phyloP scores from a whole-genome alignment of 1,140 invertebrate species.

The Eueides isabella region DNA sequence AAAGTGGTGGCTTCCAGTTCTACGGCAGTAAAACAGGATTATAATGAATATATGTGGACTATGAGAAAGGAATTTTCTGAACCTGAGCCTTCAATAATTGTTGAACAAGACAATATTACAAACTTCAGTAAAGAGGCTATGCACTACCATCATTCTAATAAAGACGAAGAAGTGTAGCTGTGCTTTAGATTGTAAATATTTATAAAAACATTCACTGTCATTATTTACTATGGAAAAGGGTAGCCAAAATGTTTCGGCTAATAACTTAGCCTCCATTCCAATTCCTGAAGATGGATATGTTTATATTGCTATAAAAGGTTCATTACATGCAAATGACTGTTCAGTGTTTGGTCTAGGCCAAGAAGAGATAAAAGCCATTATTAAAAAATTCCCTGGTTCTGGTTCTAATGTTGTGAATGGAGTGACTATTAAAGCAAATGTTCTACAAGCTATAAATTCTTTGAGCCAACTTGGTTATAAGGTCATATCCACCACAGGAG shows the following conservation, averaged over 20 bases:
- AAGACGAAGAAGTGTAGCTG: slow-evolving; percentile 77
- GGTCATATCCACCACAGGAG: slow-evolving; percentile 89
- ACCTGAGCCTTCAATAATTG: slow-evolving; percentile 86
- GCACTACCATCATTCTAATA: slow-evolving; percentile 71
- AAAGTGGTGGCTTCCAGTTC: slow-evolving; percentile 93
- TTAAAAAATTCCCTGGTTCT: slow-evolving; percentile 86
- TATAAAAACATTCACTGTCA: slow-evolving; percentile 18
- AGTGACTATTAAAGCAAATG: slow-evolving; percentile 85
- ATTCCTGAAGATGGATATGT: slow-evolving; percentile 80
- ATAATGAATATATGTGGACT: slow-evolving; percentile 96
- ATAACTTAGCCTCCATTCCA: slow-evolving; percentile 59
- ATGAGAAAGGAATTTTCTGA: slow-evolving; percentile 94
- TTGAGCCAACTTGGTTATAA: slow-evolving; percentile 89
- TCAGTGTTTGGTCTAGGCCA: slow-evolving; percentile 88
- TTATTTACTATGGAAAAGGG: slow-evolving; percentile 71
- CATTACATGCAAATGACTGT: slow-evolving; percentile 87
- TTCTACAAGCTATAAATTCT: slow-evolving; percentile 85
- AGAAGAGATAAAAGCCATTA: slow-evolving; percentile 86
- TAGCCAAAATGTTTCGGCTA: slow-evolving; percentile 58
- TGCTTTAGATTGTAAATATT: slow-evolving; percentile 36
- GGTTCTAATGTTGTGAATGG: slow-evolving; percentile 86
- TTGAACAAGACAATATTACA: slow-evolving; percentile 84
- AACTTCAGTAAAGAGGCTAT: slow-evolving; percentile 84
- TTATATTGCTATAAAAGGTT: slow-evolving; percentile 90
- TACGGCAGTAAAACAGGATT: slow-evolving; percentile 91